A percentile compares a stretch with the other conserved stretches of the same genome.
These are phyloP conservation scores for Alexandromys fortis DNA, from an alignment of 2,113 vertebrate species.

Conservation along the genomic window DNA sequence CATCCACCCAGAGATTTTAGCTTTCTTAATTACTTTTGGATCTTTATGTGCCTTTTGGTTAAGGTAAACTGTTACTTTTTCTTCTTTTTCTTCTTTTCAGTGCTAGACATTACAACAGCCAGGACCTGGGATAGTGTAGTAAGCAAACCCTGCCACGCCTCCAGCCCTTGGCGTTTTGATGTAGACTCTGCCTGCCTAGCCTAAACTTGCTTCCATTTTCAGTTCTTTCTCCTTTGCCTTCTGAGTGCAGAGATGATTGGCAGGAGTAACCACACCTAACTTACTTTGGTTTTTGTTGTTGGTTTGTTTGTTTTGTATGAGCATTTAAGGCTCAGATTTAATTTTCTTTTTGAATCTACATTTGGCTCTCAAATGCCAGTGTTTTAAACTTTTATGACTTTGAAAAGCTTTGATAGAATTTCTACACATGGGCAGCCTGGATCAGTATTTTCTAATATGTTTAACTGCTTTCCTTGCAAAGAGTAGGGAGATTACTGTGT, in stretches of 20 bases:
- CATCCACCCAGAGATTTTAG: not conserved
- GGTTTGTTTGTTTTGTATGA: not conserved
- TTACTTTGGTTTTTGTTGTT: not conserved
- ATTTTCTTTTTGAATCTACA: constrained; percentile 31
- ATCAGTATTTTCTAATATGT: not conserved
- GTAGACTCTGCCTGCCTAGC: not conserved
- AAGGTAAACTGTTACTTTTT: not conserved
- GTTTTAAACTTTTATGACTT: constrained; percentile 35
- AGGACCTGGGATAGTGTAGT: not conserved
- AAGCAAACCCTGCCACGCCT: not conserved
- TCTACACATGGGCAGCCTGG: not conserved
- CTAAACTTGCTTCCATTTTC: not conserved
- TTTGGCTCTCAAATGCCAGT: constrained; percentile 49
- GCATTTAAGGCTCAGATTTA: constrained; percentile 19
- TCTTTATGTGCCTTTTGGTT: constrained; percentile 34
- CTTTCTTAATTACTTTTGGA: not conserved
- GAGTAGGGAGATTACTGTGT: not conserved
- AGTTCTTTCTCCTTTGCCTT: not conserved
- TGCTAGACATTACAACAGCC: not conserved
- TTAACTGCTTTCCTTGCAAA: not conserved
- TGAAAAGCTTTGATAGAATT: not conserved
- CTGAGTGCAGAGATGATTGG: not conserved
- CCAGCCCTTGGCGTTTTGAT: not conserved
- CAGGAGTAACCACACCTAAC: not conserved
- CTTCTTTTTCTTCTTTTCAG: not conserved